phyloP scores from a whole-genome alignment of 1,140 invertebrate genomes.

The Cotesia vestalis region DNA sequence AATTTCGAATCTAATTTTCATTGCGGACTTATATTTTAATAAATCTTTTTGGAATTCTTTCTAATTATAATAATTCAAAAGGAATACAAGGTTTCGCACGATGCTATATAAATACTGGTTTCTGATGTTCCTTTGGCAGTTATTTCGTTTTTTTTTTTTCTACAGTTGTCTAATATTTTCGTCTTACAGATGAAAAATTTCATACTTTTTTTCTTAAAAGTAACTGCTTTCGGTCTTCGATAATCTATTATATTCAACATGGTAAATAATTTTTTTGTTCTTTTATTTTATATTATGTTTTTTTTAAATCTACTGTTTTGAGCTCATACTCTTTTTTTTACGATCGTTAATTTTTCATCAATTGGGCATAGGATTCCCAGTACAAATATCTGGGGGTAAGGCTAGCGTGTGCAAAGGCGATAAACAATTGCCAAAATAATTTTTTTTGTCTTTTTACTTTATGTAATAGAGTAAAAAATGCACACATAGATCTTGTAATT shows the following conservation, averaged over 20 bases:
- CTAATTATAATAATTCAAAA: slow-evolving; percentile 10
- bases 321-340: not conserved
- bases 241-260: too few relatives aligned
- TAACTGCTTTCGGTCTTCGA: not conserved
- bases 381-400: slow-evolving; percentile 2
- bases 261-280: not conserved
- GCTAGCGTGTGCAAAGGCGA: not conserved
- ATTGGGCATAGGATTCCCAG: not conserved
- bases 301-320: not conserved
- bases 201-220: not conserved
- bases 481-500: slow-evolving; percentile 46
- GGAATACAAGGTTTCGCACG: slow-evolving; percentile 4
- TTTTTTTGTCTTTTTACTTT: slow-evolving; percentile 28
- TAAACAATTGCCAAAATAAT: not conserved
- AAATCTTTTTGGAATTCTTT: slow-evolving; percentile 5
- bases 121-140: slow-evolving; percentile 35
- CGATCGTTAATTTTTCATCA: not conserved
- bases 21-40: not conserved
- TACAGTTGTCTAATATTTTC: slow-evolving; percentile 1
- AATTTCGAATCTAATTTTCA: too few relatives aligned
- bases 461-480: slow-evolving; percentile 12
- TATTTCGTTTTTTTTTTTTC: slow-evolving; percentile 24
- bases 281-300: not conserved
- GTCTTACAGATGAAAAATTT: not conserved
- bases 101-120: slow-evolving; percentile 36